Conservation (phyloP, 2,888 invertebrate genomes). For the Holacanthella duospinosa region DNA sequence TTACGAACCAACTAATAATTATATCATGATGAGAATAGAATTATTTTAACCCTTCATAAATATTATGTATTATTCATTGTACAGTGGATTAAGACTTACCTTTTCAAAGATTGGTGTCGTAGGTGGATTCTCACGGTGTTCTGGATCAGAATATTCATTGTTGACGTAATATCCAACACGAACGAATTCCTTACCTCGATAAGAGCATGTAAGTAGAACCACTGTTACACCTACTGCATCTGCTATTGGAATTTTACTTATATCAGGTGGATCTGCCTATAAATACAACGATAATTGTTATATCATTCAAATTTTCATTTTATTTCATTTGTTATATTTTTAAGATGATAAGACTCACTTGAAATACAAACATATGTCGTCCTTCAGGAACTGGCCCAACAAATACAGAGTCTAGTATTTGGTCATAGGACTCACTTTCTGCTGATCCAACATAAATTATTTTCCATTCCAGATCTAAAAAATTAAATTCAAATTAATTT, state of each 20-base stretch:
- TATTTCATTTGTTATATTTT: too few relatives aligned
- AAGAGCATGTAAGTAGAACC: slow-evolving; percentile 86
- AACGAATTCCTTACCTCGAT: slow-evolving; percentile 86
- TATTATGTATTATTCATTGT: neutral
- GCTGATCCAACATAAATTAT: slow-evolving; percentile 99
- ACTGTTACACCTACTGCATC: slow-evolving; percentile 98
- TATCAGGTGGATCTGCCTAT: slow-evolving; percentile 90
- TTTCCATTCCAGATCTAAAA: slow-evolving; percentile 93
- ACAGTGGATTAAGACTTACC: slow-evolving; percentile 49
- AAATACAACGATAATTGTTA: neutral
- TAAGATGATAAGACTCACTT: too few relatives aligned
- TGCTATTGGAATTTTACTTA: slow-evolving; percentile 81
- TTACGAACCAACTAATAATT: slow-evolving; percentile 58
- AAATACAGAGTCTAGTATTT: slow-evolving; percentile 90
- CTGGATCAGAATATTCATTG: slow-evolving; percentile 88
- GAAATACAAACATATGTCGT: slow-evolving; percentile 86
- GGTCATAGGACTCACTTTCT: slow-evolving; percentile 92
- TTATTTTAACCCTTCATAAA: neutral
- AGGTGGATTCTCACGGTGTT: slow-evolving; percentile 88
- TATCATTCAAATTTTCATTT: too few relatives aligned
- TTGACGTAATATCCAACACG: slow-evolving; percentile 98
- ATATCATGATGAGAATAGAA: too few relatives aligned
- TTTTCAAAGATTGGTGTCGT: slow-evolving; percentile 85
- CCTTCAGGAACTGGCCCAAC: slow-evolving; percentile 98
- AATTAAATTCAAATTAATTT: neutral